Evolutionary conservation across 2,888 invertebrate genomes (phyloP).

Genomic region (Netelia virgata): DNA sequence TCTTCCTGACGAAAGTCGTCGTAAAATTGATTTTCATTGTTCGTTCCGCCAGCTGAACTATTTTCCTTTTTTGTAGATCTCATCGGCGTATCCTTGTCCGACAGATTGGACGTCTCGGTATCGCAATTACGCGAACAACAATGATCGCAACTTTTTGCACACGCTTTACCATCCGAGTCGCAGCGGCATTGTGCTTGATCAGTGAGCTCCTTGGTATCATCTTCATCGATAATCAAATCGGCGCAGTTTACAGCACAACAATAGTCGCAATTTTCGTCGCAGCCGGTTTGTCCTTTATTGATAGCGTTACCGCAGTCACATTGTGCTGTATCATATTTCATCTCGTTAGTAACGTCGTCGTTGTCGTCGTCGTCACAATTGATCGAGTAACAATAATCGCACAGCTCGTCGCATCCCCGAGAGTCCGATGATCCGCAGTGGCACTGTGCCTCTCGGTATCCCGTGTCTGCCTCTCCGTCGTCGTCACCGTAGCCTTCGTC

Average conservation of each 20-base stretch:
- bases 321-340: conserved; percentile 13
- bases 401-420: conserved; percentile 51
- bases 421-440: conserved; percentile 64
- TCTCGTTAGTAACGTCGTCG: background rate
- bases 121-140: conserved; percentile 45
- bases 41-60: conserved; percentile 27
- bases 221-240: background rate
- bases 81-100: background rate
- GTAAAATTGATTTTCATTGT: background rate
- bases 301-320: conserved; percentile 49
- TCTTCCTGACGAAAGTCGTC: background rate
- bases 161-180: conserved; percentile 17
- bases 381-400: conserved; percentile 45
- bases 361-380: conserved; percentile 8
- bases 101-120: background rate
- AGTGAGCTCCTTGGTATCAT: no score
- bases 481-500: conserved; percentile 66
- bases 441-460: conserved; percentile 50
- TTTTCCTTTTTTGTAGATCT: background rate
- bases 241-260: conserved; percentile 27
- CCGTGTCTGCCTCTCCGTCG: conserved; percentile 40
- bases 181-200: conserved; percentile 26
- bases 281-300: conserved; percentile 22
- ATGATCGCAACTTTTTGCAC: conserved; percentile 51
- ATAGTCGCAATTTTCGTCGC: conserved; percentile 50